These are phyloP conservation scores for Anarhynchus alexandrinus DNA, from an alignment of 2,113 vertebrate genomes.

Conservation along the genomic window DNA sequence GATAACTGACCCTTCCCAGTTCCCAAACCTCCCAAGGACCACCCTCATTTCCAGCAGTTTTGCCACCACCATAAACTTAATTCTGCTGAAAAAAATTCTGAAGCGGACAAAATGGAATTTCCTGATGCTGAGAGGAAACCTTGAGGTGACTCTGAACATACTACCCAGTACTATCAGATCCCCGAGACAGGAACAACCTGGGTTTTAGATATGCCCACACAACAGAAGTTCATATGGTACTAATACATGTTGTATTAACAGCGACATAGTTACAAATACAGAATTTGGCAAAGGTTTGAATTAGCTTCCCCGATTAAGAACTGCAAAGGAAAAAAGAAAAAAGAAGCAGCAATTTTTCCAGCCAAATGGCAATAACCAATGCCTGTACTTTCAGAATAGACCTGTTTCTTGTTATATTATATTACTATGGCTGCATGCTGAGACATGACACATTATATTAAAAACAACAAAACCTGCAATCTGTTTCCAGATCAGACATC, in stretches of 20 bases:
- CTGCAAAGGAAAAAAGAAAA: neutral
- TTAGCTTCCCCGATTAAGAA: neutral
- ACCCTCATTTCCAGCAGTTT: neutral
- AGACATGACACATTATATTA: neutral
- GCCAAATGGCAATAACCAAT: neutral
- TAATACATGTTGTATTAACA: neutral
- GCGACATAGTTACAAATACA: neutral
- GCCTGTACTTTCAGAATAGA: neutral
- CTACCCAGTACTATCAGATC: accelerated
- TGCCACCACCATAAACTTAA: neutral
- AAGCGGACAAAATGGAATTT: neutral
- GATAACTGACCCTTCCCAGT: neutral
- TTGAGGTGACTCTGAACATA: neutral
- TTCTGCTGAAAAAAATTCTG: neutral
- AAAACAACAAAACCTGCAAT: neutral
- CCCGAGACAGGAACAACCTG: too few relatives aligned
- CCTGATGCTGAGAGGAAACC: neutral
- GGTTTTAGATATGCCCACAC: too few relatives aligned
- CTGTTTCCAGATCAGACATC: neutral
- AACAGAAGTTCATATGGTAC: neutral
- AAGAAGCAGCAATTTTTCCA: neutral
- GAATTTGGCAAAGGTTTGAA: too few relatives aligned
- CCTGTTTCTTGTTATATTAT: neutral
- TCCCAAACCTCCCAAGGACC: neutral
- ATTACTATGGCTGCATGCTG: neutral